Base-by-base conservation (phyloP, 2,888 invertebrate genomes). In the Tenthredo distinguenda region DNA sequence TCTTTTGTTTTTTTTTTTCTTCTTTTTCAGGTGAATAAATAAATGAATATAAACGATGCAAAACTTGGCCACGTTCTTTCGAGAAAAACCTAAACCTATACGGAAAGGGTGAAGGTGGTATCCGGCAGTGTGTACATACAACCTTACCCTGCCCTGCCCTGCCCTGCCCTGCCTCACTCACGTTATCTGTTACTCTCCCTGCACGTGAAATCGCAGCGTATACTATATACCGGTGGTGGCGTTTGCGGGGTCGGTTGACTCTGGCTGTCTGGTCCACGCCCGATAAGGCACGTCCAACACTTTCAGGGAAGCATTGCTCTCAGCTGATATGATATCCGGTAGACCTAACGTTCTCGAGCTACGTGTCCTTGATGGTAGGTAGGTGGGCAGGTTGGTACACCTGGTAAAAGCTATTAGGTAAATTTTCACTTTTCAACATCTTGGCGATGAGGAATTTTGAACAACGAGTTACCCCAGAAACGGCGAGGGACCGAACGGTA, bases 211-310 rank as follows among this genome's bases (percentile, higher is more conserved):
- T 83, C 47, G 83, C 26, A 47, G n/a, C 43, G 81, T 50, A 68
- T 83, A 26, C 26, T 26, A 68, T 62, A 62, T 62, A n/a, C 40
- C 58, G 47, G 10, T 43, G 21, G 58, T 43, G 40, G 47, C 68
- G 85, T 86, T 65, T 84, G 86, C 85, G 88, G 87, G 89, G 87
- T 88, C 77, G 89, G 89, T 87, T 87, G 90, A 87, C 88, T 84
- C 87, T 87, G 91, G 90, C 89, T 91, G 92, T 91, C 93, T 92
- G 92, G 92, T 90, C 91, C 91, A 91, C 89, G 90, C 90, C 92
- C 92, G 92, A 92, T 92, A 92, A 92, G 93, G 91, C 93, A 92
- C 92, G 93, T 93, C 92, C 92, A 90, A 92, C 92, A 91, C 92
- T 92, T 92, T 90, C 91, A 91, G 87, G 88, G 88, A 90, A n/a